phyloP scores from a whole-genome alignment of 1,140 invertebrate genomes.

The Cardiocondyla obscurior region DNA sequence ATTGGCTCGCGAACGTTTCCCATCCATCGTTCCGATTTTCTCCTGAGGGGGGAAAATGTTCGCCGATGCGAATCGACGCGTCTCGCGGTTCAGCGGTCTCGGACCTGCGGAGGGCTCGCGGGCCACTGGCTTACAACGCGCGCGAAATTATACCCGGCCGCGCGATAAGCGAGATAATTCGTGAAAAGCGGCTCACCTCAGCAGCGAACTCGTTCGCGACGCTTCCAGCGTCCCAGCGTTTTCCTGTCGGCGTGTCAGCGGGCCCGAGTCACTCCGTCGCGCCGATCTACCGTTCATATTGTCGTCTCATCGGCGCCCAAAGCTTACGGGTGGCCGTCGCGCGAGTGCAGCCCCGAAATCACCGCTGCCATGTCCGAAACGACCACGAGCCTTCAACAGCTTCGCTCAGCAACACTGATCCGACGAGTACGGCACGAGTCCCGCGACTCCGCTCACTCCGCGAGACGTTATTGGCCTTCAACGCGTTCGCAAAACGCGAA shows the following conservation, averaged over 20 bases:
- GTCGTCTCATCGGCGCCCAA: slow-evolving; percentile 11
- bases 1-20: neutral
- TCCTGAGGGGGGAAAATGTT: too few relatives aligned
- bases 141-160: too few relatives aligned
- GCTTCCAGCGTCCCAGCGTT: neutral
- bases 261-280: neutral
- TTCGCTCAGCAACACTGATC: neutral
- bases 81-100: too few relatives aligned
- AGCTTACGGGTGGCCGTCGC: neutral
- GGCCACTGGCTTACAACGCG: too few relatives aligned
- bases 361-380: slow-evolving; percentile 26
- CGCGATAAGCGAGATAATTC: neutral
- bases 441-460: neutral
- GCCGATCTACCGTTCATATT: slow-evolving; percentile 32
- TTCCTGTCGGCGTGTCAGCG: neutral
- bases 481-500: neutral
- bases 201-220: neutral
- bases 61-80: too few relatives aligned
- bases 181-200: neutral
- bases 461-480: neutral
- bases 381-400: neutral
- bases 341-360: neutral
- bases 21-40: too few relatives aligned
- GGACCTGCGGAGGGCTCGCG: too few relatives aligned
- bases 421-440: neutral